A percentile compares a stretch with the other conserved stretches of the same genome.
Evolutionary conservation across 2,888 invertebrate genomes (phyloP).

Genomic region (Fragum sueziense): DNA sequence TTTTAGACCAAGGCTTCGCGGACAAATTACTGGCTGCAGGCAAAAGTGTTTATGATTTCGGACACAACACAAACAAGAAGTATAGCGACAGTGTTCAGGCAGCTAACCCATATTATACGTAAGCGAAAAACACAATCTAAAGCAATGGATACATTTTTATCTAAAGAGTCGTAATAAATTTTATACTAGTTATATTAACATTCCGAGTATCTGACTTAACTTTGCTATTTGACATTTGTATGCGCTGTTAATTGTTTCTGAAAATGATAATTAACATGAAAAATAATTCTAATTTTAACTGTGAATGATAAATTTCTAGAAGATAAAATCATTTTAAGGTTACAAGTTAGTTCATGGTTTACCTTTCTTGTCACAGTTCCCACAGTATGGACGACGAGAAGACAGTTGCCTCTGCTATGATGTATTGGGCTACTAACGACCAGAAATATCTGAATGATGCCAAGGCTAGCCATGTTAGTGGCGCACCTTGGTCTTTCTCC

Average conservation of each 20-base stretch:
- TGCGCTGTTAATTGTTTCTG: too few species aligned
- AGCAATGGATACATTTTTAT: too few species aligned
- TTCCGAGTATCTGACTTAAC: too few species aligned
- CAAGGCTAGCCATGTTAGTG: constrained; percentile 60
- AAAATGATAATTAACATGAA: too few species aligned
- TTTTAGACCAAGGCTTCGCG: constrained; percentile 66
- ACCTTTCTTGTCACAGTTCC: constrained; percentile 4
- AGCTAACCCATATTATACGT: constrained; percentile 15
- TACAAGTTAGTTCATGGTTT: too few species aligned
- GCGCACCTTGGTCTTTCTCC: constrained; percentile 69
- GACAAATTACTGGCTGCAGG: constrained; percentile 59
- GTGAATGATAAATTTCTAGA: too few species aligned
- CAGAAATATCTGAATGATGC: constrained; percentile 71
- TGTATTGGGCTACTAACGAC: constrained; percentile 75
- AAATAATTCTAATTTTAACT: too few species aligned
- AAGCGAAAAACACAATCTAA: too few species aligned
- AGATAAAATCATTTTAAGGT: too few species aligned
- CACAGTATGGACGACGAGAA: constrained; percentile 68
- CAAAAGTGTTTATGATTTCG: constrained; percentile 56
- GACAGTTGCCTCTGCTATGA: constrained; percentile 71
- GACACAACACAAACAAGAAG: constrained; percentile 16
- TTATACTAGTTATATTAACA: too few species aligned
- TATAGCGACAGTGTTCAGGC: constrained; percentile 16
- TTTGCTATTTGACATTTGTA: too few species aligned
- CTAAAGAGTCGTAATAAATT: too few species aligned